phyloP scores from a whole-genome alignment of 2,888 invertebrate species.

The Microchrysa polita region DNA sequence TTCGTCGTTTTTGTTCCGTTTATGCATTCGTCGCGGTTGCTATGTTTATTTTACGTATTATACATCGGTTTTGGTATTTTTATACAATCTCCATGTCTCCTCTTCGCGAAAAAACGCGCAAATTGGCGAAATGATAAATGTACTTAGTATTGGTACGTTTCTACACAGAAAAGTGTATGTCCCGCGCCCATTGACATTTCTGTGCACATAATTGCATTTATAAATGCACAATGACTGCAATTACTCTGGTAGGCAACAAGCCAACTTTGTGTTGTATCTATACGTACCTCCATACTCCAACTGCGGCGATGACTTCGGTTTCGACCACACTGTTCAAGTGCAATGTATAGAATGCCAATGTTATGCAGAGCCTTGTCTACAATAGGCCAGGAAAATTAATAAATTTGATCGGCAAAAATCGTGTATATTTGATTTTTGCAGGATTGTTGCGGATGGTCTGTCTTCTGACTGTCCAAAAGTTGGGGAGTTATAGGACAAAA shows the following conservation, averaged over 20 bases:
- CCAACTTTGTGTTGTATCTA: conserved; percentile 24
- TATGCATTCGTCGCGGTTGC: neutral
- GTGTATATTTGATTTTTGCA: too few relatives aligned
- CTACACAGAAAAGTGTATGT: too few relatives aligned
- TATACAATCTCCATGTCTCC: too few relatives aligned
- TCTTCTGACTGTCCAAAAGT: too few relatives aligned
- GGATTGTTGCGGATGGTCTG: too few relatives aligned
- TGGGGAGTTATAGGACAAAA: too few relatives aligned
- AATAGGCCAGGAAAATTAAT: too few relatives aligned
- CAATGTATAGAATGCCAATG: conserved; percentile 28
- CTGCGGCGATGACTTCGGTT: neutral
- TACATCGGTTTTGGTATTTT: neutral
- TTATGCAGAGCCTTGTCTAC: neutral
- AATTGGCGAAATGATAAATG: conserved; percentile 42
- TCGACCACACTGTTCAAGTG: conserved; percentile 17
- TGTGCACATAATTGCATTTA: conserved; percentile 41
- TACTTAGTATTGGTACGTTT: conserved; percentile 11
- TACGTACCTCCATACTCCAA: too few relatives aligned
- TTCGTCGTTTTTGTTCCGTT: neutral
- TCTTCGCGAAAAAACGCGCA: conserved; percentile 30
- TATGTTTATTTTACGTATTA: neutral
- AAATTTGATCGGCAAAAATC: too few relatives aligned
- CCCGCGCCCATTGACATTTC: conserved; percentile 34
- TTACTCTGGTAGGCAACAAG: conserved; percentile 39
- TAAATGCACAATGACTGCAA: conserved; percentile 42